Base-by-base conservation (phyloP, 2,888 invertebrate species). In the Hyposoter didymator region DNA sequence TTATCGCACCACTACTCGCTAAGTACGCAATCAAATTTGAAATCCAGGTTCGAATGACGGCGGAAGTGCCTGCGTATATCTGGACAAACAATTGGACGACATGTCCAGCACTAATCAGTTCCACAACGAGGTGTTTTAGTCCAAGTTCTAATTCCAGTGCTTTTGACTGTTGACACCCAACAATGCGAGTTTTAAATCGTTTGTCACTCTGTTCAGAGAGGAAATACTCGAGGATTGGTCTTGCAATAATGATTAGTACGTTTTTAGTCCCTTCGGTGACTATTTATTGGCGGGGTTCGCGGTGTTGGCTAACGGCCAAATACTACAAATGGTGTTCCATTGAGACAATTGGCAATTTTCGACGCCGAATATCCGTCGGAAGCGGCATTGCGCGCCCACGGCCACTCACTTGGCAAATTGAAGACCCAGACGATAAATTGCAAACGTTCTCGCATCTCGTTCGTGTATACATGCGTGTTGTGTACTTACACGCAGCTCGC, bases 311-410 rank as follows among this genome's bases (percentile, higher is more conserved):
- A 72, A 70, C 82, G 52, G 62, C 62, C 62, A 73, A 89, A 87
- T 88, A 90, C 91, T 59, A 90, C 90, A 89, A 92, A 91, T 91
- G 90, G 90, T 90, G 91, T 91, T 91, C 90, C 91, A 93, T 93
- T 93, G 92, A 92, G 92, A 92, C 93, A 93, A 93, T 93, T 93
- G 93, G 92, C 92, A 92, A 93, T 93, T 93, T 92, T 93, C 92
- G 91, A 92, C 91, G 79, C 87, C 86, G 88, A 88, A 88, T 88
- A 88, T 88, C 88, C 88, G 87, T 86, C 88, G 88, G 88, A 88
- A 87, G 87, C 87, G 88, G 81, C 83, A 82, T 85, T 86, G 87
- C 87, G 84, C 87, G 86, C 86, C 87, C 86, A 87, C 87, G 90
- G 88, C 90, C 90, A 91, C 88, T 91, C 91, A 90, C 90, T 91